Evolutionary conservation across 2,888 invertebrate species (phyloP).

Genomic region (Andrena flavipes): DNA sequence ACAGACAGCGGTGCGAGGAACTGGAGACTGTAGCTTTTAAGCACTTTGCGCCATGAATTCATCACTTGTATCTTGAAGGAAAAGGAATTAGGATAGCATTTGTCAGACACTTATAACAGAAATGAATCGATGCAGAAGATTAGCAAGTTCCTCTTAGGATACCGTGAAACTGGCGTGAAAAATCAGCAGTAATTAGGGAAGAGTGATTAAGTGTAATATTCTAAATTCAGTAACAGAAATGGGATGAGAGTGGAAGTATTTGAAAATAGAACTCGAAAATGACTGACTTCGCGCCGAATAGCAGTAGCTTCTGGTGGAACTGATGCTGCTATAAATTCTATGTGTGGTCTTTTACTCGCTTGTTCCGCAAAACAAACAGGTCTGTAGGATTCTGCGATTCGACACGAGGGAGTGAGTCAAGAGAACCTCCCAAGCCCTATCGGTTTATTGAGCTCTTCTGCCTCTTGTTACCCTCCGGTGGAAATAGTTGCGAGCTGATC

Average conservation of each 20-base stretch:
- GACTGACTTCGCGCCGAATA: slow-evolving; percentile 20
- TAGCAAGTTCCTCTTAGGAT: not conserved
- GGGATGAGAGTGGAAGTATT: not conserved
- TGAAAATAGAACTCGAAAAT: slow-evolving; percentile 9
- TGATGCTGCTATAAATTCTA: slow-evolving; percentile 38
- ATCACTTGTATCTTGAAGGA: no score
- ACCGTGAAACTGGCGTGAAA: not conserved
- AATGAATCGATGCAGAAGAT: not conserved
- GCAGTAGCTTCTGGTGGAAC: slow-evolving; percentile 43
- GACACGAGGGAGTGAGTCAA: slow-evolving; percentile 25
- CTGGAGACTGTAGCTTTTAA: no score
- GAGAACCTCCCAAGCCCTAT: slow-evolving; percentile 25
- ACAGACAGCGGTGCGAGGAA: no score
- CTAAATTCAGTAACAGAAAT: not conserved
- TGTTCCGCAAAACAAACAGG: slow-evolving; percentile 42
- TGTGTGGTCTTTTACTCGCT: slow-evolving; percentile 37
- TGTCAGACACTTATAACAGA: not conserved
- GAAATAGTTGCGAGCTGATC: slow-evolving; percentile 67
- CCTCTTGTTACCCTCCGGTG: slow-evolving; percentile 58
- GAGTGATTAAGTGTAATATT: not conserved
- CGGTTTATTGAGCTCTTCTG: slow-evolving; percentile 62
- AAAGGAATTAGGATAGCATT: not conserved
- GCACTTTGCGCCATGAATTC: no score
- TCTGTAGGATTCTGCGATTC: slow-evolving; percentile 10
- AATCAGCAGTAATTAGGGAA: no score